These are phyloP conservation scores for Eupithecia insigniata DNA, from an alignment of 2,888 invertebrate genomes.

Conservation along the genomic window DNA sequence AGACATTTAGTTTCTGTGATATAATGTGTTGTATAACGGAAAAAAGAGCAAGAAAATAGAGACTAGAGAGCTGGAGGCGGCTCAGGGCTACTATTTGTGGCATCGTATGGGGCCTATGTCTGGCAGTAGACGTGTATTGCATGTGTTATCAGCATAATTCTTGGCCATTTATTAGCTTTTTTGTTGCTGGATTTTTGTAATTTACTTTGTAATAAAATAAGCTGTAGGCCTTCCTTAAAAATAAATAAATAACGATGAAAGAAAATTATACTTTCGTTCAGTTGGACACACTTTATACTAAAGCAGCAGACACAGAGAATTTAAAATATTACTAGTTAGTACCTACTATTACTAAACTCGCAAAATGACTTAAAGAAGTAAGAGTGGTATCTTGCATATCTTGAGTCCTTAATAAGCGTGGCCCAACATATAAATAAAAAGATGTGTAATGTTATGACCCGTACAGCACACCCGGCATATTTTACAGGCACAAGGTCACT, in stretches of 20 bases:
- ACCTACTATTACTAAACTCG: background rate
- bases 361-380: background rate
- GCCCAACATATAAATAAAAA: background rate
- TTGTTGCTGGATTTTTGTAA: too few relatives aligned
- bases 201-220: too few relatives aligned
- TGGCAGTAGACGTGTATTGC: background rate
- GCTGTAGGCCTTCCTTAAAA: too few relatives aligned
- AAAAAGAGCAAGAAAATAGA: too few relatives aligned
- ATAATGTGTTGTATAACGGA: background rate
- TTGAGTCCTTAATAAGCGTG: background rate
- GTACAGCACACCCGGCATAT: constrained; percentile 33
- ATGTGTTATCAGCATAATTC: background rate
- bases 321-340: too few relatives aligned
- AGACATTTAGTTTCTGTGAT: background rate
- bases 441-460: constrained; percentile 39
- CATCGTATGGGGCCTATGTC: background rate
- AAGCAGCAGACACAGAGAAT: too few relatives aligned
- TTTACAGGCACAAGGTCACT: constrained; percentile 41
- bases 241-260: too few relatives aligned
- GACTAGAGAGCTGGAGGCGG: too few relatives aligned
- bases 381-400: background rate
- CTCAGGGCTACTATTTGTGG: too few relatives aligned
- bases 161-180: too few relatives aligned
- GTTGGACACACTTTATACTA: background rate
- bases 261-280: background rate